Conservation (phyloP, 2,888 invertebrate genomes). For the Myopa tessellatipennis region DNA sequence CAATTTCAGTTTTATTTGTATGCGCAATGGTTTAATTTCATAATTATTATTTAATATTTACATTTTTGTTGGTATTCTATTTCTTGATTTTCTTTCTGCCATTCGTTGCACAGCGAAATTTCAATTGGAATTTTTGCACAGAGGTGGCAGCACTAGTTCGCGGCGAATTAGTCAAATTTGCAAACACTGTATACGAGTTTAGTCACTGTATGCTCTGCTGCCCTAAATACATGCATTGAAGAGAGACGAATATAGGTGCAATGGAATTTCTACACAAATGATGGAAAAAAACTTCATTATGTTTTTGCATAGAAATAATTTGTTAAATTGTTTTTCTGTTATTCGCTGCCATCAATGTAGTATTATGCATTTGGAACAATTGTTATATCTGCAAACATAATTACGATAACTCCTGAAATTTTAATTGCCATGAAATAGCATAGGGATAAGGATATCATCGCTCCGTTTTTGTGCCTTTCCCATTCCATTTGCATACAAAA, state of each 20-base stretch:
- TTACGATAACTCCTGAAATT: background rate
- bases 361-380: constrained; percentile 4
- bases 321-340: constrained; percentile 27
- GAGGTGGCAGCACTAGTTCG: constrained; percentile 32
- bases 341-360: constrained; percentile 15
- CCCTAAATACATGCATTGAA: constrained; percentile 17
- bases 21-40: constrained; percentile 11
- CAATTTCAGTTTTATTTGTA: background rate
- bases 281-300: constrained; percentile 25
- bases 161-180: constrained; percentile 30
- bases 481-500: constrained; percentile 10
- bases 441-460: background rate
- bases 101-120: constrained; percentile 25
- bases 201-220: constrained; percentile 13
- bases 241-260: constrained; percentile 35
- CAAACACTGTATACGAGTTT: constrained; percentile 30
- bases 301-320: constrained; percentile 30
- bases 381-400: background rate
- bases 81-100: constrained; percentile 31
- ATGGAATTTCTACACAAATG: constrained; percentile 37
- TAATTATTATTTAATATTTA: constrained; percentile 31
- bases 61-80: constrained; percentile 23
- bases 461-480: constrained; percentile 13
- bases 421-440: background rate
- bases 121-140: constrained; percentile 22